These are phyloP conservation scores for Channallabes apus DNA, from an alignment of 2,797 vertebrate genomes.

Conservation along the genomic window DNA sequence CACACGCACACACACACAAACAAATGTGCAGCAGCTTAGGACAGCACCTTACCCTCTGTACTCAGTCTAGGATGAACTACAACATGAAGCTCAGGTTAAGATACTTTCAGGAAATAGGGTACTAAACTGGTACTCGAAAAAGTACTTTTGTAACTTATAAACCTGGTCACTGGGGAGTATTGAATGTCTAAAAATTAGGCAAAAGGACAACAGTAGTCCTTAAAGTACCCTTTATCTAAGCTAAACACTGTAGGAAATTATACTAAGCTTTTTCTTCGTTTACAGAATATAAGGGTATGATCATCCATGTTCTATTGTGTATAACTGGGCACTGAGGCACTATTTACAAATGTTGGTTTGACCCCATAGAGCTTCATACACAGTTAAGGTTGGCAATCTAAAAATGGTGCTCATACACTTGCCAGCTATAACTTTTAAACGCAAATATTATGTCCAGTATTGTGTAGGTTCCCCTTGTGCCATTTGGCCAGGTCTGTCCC, in stretches of 20 bases:
- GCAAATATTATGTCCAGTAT: too few relatives aligned
- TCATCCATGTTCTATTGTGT: not conserved
- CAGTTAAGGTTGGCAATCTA: not conserved
- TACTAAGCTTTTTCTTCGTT: too few relatives aligned
- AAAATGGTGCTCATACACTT: not conserved
- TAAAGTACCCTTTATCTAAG: not conserved
- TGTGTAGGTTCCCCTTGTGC: too few relatives aligned
- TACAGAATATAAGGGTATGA: too few relatives aligned
- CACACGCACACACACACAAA: constrained; percentile 27
- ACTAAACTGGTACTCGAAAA: not conserved
- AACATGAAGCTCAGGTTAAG: constrained; percentile 9
- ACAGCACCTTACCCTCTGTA: constrained; percentile 7
- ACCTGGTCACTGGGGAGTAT: not conserved
- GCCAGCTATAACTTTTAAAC: too few relatives aligned
- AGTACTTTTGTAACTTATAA: not conserved
- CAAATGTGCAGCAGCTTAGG: constrained; percentile 2
- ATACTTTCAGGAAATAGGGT: not conserved
- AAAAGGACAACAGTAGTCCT: not conserved
- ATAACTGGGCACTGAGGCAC: not conserved
- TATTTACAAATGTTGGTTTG: not conserved
- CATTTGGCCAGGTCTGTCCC: too few relatives aligned
- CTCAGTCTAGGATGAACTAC: not conserved
- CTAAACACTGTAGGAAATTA: not conserved
- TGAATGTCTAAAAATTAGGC: not conserved
- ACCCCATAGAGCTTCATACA: too few relatives aligned